Evolutionary conservation across 2,113 vertebrate genomes (phyloP).

Genomic region (Holacanthus passer): DNA sequence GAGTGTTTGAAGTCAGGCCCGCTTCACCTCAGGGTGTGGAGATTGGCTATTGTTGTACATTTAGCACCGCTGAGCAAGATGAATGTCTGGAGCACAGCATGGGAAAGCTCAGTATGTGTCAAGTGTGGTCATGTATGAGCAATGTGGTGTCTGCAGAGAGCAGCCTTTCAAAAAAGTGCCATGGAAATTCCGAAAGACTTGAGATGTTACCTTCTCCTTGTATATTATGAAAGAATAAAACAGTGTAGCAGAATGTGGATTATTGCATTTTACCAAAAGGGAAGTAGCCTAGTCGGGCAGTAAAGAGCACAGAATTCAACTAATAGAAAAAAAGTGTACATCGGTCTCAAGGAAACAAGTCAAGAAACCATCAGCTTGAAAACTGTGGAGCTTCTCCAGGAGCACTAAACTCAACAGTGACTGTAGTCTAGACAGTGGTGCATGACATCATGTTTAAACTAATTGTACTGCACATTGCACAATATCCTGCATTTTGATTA

Average conservation of each 20-base stretch:
- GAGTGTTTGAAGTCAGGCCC: constrained; percentile 76
- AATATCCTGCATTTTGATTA: constrained; percentile 27
- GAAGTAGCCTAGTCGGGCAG: neutral
- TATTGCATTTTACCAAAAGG: neutral
- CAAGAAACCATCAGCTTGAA: constrained; percentile 21
- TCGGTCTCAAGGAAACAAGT: neutral
- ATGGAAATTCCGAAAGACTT: constrained; percentile 34
- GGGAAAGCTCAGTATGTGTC: constrained; percentile 65
- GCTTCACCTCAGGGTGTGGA: constrained; percentile 78
- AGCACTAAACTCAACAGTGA: constrained; percentile 6
- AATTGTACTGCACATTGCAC: constrained; percentile 9
- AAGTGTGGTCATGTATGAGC: constrained; percentile 68
- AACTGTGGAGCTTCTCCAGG: constrained; percentile 30
- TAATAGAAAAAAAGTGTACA: neutral
- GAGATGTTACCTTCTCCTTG: constrained; percentile 4
- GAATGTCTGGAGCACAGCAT: constrained; percentile 73
- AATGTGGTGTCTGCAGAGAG: constrained; percentile 55
- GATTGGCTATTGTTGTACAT: constrained; percentile 77
- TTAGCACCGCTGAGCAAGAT: constrained; percentile 70
- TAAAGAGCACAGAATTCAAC: neutral
- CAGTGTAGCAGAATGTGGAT: neutral
- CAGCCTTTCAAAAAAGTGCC: constrained; percentile 28
- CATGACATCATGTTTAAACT: constrained; percentile 27
- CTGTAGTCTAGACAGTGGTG: constrained; percentile 49
- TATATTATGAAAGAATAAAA: constrained; percentile 7